Conservation (phyloP, 2,888 invertebrate genomes). For the Tethea ocularis region DNA sequence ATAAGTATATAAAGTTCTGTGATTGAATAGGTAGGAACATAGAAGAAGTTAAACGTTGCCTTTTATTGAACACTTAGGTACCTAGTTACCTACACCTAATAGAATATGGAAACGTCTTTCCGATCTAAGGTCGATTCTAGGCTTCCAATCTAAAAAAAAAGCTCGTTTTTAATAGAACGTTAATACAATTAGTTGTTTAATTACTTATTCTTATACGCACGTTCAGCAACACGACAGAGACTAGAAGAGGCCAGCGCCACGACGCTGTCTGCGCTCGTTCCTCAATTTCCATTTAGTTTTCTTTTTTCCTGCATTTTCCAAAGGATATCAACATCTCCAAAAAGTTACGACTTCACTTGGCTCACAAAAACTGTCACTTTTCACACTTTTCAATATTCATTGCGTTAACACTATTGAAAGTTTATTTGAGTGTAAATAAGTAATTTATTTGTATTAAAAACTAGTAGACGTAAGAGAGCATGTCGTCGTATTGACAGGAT, state of each 20-base stretch:
- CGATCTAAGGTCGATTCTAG: not conserved
- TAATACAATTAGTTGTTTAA: not conserved
- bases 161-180: not conserved
- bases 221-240: constrained; percentile 68
- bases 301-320: constrained; percentile 47
- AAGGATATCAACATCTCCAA: constrained; percentile 33
- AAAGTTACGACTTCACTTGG: constrained; percentile 22
- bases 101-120: not conserved
- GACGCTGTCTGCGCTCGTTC: constrained; percentile 50
- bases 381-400: constrained; percentile 6
- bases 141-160: not conserved
- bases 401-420: not conserved
- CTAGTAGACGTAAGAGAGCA: constrained; percentile 53
- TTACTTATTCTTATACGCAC: constrained; percentile 32
- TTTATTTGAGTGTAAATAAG: constrained; percentile 21
- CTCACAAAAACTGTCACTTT: constrained; percentile 20
- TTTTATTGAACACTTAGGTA: too few relatives aligned
- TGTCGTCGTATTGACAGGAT: constrained; percentile 72
- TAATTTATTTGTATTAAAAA: constrained; percentile 32
- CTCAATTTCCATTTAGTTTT: constrained; percentile 69
- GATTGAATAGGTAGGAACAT: too few relatives aligned
- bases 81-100: too few relatives aligned
- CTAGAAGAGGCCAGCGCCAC: constrained; percentile 74
- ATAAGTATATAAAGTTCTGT: too few relatives aligned
- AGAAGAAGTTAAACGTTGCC: too few relatives aligned